Evolutionary conservation across 2,888 invertebrate species (phyloP), one percentile per base, ranked within the genome.

Genomic region (Ditula angustiorana): DNA sequence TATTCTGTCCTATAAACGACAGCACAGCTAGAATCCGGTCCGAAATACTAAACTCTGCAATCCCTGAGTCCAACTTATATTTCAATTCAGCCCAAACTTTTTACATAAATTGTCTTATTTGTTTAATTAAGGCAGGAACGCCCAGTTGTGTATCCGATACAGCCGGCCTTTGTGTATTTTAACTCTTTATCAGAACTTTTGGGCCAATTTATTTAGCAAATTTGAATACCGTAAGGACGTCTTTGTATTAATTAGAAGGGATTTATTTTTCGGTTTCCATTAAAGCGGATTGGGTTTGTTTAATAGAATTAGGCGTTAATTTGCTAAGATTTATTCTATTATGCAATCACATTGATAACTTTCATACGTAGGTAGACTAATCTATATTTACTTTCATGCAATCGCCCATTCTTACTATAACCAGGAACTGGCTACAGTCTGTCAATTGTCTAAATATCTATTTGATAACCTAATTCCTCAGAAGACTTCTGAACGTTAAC

Each of bases 21-120:
- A n/a, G 16, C 24, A 46, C 46, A n/a, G 21, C 52, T 52, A 52
- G n/a, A 26, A 28, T 56, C 16, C 28, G 10, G 16, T 5, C 7
- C 56, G 0, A 61, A 55, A 53, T 33, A 23, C 44, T 21, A 13
- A 37, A 52, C 37, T 52, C 41, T 21, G 35, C 16, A 33, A 59
- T n/a, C 26, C 16, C 33, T 5, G 13, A 16, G 8, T 35, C 26
- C 13, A 55, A 55, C 55, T 55, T 47, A 58, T 64, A 58, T 64
- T 64, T 53, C 62, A 62, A 64, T 59, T 13, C 46, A 50, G 33
- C 52, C 28, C 53, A 10, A 64, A 64, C 58, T 64, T 64, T 64
- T 64, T 58, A 59, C 64, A 64, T 64, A 58, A 64, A 59, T 63
- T 63, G 33, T 55, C 56, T 64, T 46, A 59, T 64, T 53, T 64